Evolutionary conservation across 2,797 vertebrate species (phyloP).

Genomic region (Margarornis squamiger): DNA sequence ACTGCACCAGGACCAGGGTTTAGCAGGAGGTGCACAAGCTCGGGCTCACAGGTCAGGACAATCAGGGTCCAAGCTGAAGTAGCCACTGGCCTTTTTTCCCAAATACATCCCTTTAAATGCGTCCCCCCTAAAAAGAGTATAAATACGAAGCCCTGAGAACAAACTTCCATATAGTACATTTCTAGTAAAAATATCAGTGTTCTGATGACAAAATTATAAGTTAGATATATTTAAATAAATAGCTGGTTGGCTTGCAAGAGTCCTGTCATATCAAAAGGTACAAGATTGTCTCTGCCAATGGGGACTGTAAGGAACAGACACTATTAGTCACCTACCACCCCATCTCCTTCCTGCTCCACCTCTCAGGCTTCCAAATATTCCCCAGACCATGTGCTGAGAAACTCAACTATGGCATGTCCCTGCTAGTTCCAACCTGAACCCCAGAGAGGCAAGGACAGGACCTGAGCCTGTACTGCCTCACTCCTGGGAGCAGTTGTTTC

Average conservation of each 20-base stretch:
- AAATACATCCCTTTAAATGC: conserved; percentile 3
- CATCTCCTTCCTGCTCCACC: neutral
- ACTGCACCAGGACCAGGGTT: neutral
- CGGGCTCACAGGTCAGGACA: neutral
- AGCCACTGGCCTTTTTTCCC: neutral
- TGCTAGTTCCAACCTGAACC: neutral
- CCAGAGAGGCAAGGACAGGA: neutral
- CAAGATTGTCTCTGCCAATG: neutral
- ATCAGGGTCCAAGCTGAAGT: neutral
- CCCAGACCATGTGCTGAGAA: neutral
- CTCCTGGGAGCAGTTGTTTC: neutral
- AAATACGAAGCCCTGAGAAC: conserved; percentile 66
- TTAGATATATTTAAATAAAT: conserved; percentile 17
- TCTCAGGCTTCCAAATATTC: neutral
- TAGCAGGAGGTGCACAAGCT: neutral
- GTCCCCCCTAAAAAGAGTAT: neutral
- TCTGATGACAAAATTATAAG: conserved; percentile 12
- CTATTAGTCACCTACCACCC: neutral
- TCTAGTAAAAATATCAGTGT: conserved; percentile 29
- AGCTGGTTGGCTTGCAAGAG: conserved; percentile 20
- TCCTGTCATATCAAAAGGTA: neutral
- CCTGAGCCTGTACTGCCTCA: neutral
- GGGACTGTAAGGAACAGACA: neutral
- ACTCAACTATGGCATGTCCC: neutral
- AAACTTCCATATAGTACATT: conserved; percentile 17